A percentile compares a stretch with the other conserved stretches of the same genome.
phyloP scores from a whole-genome alignment of 1,140 invertebrate species.

The Aleiodes sp. region DNA sequence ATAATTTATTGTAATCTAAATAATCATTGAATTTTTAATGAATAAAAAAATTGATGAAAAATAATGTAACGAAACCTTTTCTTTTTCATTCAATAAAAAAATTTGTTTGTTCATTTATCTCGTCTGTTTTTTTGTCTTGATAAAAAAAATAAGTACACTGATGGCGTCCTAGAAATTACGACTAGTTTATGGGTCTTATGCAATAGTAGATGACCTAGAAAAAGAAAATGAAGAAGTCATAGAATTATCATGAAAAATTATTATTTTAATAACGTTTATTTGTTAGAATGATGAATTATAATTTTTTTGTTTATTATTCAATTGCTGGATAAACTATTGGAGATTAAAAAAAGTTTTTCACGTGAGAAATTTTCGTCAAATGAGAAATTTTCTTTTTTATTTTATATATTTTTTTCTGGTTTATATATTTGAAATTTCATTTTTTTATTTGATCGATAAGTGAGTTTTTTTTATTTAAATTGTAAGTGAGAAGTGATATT shows the following conservation, averaged over 20 bases:
- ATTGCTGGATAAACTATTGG: no score
- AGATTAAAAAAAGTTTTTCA: no score
- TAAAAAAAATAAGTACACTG: constrained; percentile 4
- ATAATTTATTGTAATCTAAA: no score
- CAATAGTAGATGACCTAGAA: constrained; percentile 3
- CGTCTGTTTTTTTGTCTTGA: background rate
- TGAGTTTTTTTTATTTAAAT: no score
- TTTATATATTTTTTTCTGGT: no score
- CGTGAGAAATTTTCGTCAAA: no score
- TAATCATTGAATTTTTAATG: background rate
- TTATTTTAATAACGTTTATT: background rate
- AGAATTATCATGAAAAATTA: background rate
- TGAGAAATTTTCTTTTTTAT: no score
- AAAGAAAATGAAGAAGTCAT: constrained; percentile 1
- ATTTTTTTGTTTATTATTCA: background rate
- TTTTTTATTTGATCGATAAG: no score
- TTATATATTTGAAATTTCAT: no score
- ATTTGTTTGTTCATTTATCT: background rate
- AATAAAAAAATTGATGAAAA: background rate
- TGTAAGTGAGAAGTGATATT: no score
- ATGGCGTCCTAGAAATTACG: background rate
- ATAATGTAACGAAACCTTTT: background rate
- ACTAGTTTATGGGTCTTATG: constrained; percentile 9
- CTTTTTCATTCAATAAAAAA: no score
- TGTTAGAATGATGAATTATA: background rate